Evolutionary conservation across 2,797 vertebrate genomes (phyloP).

Genomic region (Varecia variegata): DNA sequence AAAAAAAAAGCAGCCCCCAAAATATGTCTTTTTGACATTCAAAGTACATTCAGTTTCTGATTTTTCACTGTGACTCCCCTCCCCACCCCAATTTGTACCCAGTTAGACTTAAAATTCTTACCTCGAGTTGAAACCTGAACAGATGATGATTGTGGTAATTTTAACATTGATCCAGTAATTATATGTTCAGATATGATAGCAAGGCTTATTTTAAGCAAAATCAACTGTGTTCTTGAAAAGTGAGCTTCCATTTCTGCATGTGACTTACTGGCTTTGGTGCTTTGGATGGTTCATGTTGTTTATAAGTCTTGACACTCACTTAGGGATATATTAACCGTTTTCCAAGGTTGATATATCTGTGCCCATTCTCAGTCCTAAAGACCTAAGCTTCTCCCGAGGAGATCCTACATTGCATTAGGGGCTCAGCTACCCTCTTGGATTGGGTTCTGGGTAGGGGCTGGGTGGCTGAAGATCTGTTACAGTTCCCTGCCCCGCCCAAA

Average conservation of each 20-base stretch:
- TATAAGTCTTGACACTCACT: not conserved
- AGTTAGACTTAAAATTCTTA: not conserved
- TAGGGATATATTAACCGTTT: not conserved
- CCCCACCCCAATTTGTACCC: not conserved
- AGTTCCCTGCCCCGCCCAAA: not conserved
- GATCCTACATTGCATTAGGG: fast-evolving
- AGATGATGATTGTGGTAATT: not conserved
- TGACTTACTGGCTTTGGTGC: not conserved
- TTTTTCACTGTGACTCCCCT: not conserved
- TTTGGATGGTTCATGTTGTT: not conserved
- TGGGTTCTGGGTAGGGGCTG: not conserved
- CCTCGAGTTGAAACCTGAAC: not conserved
- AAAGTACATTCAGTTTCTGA: not conserved
- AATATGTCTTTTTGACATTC: not conserved
- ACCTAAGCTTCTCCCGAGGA: not conserved
- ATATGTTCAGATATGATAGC: not conserved
- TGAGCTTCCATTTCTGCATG: not conserved
- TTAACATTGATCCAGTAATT: not conserved
- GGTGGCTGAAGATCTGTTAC: not conserved
- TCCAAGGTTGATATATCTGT: not conserved
- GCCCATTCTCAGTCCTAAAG: not conserved
- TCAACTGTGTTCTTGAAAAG: not conserved
- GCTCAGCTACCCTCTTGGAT: not conserved
- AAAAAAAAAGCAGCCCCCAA: not conserved
- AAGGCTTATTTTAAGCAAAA: not conserved